These are phyloP conservation scores for Plectrocnemia conspersa DNA, from an alignment of 1,140 invertebrate species.

Conservation along the genomic window DNA sequence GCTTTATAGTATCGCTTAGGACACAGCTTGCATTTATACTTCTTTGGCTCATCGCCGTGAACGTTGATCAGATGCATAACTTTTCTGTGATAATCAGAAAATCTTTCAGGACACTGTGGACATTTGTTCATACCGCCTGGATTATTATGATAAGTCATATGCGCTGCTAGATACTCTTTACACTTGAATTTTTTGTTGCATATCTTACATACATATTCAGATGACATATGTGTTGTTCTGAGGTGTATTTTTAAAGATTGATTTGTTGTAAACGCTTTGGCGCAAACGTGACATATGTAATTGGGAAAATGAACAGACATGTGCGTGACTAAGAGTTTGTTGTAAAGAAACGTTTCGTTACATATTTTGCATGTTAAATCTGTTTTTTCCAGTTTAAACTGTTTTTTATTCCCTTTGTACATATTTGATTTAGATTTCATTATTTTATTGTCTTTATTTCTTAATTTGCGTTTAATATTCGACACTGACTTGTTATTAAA, in stretches of 20 bases:
- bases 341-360: conserved; percentile 27
- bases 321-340: conserved; percentile 19
- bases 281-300: conserved; percentile 3
- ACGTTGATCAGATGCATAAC: conserved; percentile 45
- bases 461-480: no score
- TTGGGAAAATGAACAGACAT: conserved; percentile 13
- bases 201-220: conserved; percentile 33
- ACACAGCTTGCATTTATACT: conserved; percentile 41
- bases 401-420: neutral
- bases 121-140: conserved; percentile 41
- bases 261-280: neutral
- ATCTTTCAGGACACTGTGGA: conserved; percentile 47
- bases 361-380: conserved; percentile 30
- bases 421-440: no score
- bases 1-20: conserved; percentile 41
- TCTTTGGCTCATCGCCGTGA: conserved; percentile 38
- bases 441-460: no score
- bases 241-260: conserved; percentile 21
- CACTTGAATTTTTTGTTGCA: conserved; percentile 31
- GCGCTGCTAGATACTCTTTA: conserved; percentile 21
- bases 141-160: conserved; percentile 33
- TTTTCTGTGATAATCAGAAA: conserved; percentile 46
- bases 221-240: conserved; percentile 29
- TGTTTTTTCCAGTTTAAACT: conserved; percentile 23
- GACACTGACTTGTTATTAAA: no score